Evolutionary conservation across 2,888 invertebrate genomes (phyloP).

Genomic region (Nemapogon koenigi): DNA sequence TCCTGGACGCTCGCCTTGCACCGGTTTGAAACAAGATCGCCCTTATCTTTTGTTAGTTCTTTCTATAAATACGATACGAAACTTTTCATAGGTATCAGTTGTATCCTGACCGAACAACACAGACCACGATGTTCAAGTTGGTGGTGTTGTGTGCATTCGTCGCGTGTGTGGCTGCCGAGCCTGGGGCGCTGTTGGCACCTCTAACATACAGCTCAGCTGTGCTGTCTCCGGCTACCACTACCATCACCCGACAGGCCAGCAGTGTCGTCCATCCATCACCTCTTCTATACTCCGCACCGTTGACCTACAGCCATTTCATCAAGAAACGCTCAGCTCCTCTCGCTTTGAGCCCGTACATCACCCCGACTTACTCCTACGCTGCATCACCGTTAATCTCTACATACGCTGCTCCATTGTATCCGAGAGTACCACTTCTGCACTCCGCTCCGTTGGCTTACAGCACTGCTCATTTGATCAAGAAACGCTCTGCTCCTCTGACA

Average conservation of each 20-base stretch:
- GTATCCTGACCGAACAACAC: slow-evolving; percentile 38
- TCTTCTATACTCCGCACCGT: slow-evolving; percentile 28
- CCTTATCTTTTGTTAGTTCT: slow-evolving; percentile 35
- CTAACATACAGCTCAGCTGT: slow-evolving; percentile 25
- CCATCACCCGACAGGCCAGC: slow-evolving; percentile 41
- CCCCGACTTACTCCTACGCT: slow-evolving; percentile 20
- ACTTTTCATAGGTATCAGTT: slow-evolving; percentile 36
- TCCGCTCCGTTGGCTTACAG: slow-evolving; percentile 16
- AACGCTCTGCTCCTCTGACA: slow-evolving; percentile 24
- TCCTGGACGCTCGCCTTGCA: slow-evolving; percentile 36
- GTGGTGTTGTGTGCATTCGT: slow-evolving; percentile 68
- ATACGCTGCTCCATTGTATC: slow-evolving; percentile 16
- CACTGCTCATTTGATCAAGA: slow-evolving; percentile 35
- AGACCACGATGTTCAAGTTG: slow-evolving; percentile 56
- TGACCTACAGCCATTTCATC: slow-evolving; percentile 33
- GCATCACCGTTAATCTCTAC: slow-evolving; percentile 15
- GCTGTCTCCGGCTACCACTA: slow-evolving; percentile 34
- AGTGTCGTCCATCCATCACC: slow-evolving; percentile 50
- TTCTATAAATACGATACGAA: slow-evolving; percentile 37
- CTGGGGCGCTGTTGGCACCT: slow-evolving; percentile 23
- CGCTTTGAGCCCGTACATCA: slow-evolving; percentile 17
- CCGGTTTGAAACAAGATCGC: slow-evolving; percentile 49
- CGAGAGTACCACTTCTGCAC: slow-evolving; percentile 18
- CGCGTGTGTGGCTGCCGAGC: slow-evolving; percentile 59
- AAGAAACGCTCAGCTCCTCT: slow-evolving; percentile 25